Base-by-base conservation (phyloP, 2,113 vertebrate genomes). In the Gobiocypris rarus region DNA sequence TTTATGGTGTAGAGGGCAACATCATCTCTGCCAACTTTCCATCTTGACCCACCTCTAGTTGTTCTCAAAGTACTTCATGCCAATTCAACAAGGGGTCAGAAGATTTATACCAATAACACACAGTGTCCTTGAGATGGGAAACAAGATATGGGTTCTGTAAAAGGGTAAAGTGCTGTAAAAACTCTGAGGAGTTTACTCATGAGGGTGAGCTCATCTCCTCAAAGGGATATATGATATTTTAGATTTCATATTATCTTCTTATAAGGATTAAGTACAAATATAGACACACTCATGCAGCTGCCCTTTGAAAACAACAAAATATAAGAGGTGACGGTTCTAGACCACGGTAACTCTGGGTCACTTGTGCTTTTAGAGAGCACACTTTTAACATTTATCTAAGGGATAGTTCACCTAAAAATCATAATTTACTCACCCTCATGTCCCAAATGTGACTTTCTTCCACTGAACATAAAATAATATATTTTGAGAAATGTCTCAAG, bases 131-230 rank as follows among this genome's bases (percentile, higher is more conserved):
- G 71, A 24, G 24, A 74, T 52, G 71, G n/a, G 71, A 52, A 75
- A 75, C 11, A 52, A 75, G 71, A 75, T 75, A 75, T 11, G 45
- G 43, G n/a, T 1, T 50, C 71, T 26, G 43, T 75, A 75, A 75
- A 48, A 74, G 71, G 41, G 45, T 7, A 52, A 75, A 52, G 71
- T 31, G 45, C 24, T 50, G 45, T 28, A 75, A 52, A 75, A 75
- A 28, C 52, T 50, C 15, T 11, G 14, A 75, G 28, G 75, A 17
- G n/a, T 11, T 61, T 61, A 45, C 24, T n/a, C 76, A 26, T 14
- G 19, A 59, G 34, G n/a, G 8, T 78, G 75, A 78, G 75, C 56
- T 78, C 75, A 75, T 75, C 48, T 50, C 71, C 38, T 73, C 22
- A 48, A 43, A 28, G 6, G n/a, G 56, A 78, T 59, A 78, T 43